Percentiles rank a stretch among this genome's conserved stretches.
These are phyloP conservation scores for Labroides dimidiatus DNA, from an alignment of 2,797 vertebrate species.

Conservation along the genomic window DNA sequence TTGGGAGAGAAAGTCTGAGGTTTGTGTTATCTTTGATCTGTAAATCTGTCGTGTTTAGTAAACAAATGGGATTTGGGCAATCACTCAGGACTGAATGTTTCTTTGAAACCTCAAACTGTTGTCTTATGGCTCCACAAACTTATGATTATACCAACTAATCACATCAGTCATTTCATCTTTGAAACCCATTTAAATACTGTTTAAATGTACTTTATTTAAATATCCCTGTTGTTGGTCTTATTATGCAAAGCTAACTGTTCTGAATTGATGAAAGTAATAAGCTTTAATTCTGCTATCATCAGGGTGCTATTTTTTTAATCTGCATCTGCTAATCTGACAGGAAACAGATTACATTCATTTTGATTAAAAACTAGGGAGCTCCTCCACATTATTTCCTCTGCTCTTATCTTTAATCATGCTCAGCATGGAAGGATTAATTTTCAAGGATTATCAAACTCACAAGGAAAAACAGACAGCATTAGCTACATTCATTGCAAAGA, in stretches of 20 bases:
- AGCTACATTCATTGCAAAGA: background rate
- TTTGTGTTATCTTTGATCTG: constrained; percentile 22
- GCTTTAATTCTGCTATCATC: constrained; percentile 23
- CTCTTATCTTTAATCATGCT: constrained; percentile 14
- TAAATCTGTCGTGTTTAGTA: constrained; percentile 11
- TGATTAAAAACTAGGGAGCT: constrained; percentile 1
- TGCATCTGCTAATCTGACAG: constrained; percentile 20
- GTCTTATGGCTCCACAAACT: background rate
- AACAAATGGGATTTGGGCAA: background rate
- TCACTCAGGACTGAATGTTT: constrained; percentile 1
- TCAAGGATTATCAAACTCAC: constrained; percentile 30
- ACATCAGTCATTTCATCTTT: background rate
- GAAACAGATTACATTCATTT: constrained; percentile 12
- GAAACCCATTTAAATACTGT: background rate
- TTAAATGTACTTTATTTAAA: too few species aligned
- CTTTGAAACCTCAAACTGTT: background rate
- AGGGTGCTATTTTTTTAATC: constrained; percentile 12
- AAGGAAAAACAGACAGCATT: constrained; percentile 8
- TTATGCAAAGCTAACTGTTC: background rate
- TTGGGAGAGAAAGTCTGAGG: background rate
- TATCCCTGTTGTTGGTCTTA: background rate
- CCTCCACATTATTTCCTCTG: background rate
- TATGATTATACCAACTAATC: constrained; percentile 1
- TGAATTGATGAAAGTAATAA: constrained; percentile 8
- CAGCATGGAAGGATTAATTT: constrained; percentile 5